Conservation (phyloP, 2,888 invertebrate genomes). For the Amiota minor region DNA sequence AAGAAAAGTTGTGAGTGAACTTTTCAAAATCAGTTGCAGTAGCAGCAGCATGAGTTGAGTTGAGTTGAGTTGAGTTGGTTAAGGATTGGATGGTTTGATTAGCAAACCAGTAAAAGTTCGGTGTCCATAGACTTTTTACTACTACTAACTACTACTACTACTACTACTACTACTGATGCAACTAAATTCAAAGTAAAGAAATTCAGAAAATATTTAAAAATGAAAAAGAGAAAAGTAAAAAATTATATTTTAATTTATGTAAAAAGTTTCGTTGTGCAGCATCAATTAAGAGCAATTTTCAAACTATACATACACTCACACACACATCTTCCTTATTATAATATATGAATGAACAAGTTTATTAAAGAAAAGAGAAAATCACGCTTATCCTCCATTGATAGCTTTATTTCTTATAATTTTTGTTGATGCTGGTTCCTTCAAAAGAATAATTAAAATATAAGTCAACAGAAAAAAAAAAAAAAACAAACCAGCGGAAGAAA, state of each 20-base stretch:
- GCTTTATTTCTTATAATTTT: too few species aligned
- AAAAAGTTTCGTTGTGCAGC: slow-evolving; percentile 9
- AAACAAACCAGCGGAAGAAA: too few species aligned
- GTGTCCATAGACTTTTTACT: slow-evolving; percentile 50
- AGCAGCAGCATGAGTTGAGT: slow-evolving; percentile 33
- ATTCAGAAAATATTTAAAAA: slow-evolving; percentile 36
- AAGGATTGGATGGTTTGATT: slow-evolving; percentile 50
- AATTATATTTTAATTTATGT: slow-evolving; percentile 20
- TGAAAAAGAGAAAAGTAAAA: slow-evolving; percentile 10
- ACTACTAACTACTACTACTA: too few species aligned
- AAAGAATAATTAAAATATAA: background rate
- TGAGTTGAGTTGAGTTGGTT: too few species aligned
- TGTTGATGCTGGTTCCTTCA: background rate
- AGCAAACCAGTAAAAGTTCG: slow-evolving; percentile 54
- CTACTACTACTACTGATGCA: background rate
- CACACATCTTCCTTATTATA: too few species aligned
- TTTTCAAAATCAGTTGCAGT: background rate
- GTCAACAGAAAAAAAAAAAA: background rate
- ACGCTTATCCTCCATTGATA: too few species aligned
- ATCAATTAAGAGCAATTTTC: background rate
- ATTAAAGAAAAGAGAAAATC: too few species aligned
- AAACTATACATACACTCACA: too few species aligned
- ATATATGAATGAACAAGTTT: too few species aligned
- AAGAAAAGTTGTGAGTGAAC: too few species aligned
- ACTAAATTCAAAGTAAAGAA: background rate